Conservation (phyloP, 2,113 vertebrate genomes). For the Salvator merianae region DNA sequence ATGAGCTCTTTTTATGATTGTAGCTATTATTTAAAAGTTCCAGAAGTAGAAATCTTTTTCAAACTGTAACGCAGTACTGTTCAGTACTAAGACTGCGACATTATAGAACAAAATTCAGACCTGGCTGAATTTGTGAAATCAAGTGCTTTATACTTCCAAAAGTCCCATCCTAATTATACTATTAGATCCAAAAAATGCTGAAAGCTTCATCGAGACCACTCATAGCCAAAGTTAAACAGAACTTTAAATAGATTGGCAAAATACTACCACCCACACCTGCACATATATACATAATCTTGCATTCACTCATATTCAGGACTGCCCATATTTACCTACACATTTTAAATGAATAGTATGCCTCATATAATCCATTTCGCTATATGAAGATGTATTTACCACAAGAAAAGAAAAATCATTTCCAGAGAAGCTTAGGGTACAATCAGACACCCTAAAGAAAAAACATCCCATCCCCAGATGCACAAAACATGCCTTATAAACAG, state of each 20-base stretch:
- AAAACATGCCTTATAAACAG: too few relatives aligned
- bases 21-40: not conserved
- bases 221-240: not conserved
- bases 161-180: not conserved
- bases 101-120: not conserved
- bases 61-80: not conserved
- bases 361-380: too few relatives aligned
- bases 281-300: not conserved
- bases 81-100: not conserved
- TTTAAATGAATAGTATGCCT: too few relatives aligned
- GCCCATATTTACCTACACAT: too few relatives aligned
- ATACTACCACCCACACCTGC: not conserved
- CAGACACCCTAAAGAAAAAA: too few relatives aligned
- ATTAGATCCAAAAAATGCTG: not conserved
- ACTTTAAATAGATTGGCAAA: not conserved
- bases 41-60: not conserved
- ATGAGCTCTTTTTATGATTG: not conserved
- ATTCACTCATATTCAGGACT: too few relatives aligned
- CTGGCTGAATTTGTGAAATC: not conserved
- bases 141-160: not conserved
- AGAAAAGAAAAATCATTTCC: too few relatives aligned
- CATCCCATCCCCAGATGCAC: too few relatives aligned
- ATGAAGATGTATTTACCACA: too few relatives aligned
- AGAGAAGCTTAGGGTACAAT: too few relatives aligned
- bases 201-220: not conserved